phyloP scores from a whole-genome alignment of 1,140 invertebrate genomes.

The Bombus terrestris region DNA sequence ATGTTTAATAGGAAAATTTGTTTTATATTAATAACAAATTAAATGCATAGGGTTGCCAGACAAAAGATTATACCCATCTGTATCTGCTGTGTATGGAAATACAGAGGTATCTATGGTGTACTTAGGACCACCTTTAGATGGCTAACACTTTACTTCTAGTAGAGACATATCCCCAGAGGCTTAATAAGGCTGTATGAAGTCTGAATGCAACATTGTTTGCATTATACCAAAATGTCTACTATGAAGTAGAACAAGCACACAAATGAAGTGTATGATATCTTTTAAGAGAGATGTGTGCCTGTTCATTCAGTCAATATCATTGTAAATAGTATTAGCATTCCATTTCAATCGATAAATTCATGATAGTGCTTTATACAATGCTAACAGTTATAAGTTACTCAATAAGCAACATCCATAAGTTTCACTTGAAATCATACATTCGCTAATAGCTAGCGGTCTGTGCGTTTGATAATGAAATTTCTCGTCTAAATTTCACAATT shows the following conservation, averaged over 20 bases:
- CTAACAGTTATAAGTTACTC: slow-evolving; percentile 33
- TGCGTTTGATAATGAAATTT: slow-evolving; percentile 13
- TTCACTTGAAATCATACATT: neutral
- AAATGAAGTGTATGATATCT: slow-evolving; percentile 52
- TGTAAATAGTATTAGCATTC: slow-evolving; percentile 65
- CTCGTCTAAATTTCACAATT: neutral
- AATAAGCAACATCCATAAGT: neutral
- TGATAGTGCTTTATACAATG: slow-evolving; percentile 29
- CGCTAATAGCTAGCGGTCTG: neutral
- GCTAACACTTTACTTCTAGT: slow-evolving; percentile 85
- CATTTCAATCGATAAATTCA: slow-evolving; percentile 44
- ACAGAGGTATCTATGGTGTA: slow-evolving; percentile 99
- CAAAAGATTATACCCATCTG: slow-evolving; percentile 96
- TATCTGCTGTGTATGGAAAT: slow-evolving; percentile 99
- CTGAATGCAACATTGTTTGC: slow-evolving; percentile 47
- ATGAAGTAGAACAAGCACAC: slow-evolving; percentile 64
- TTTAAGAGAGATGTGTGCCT: slow-evolving; percentile 55
- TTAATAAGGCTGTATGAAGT: slow-evolving; percentile 51
- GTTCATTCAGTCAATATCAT: slow-evolving; percentile 57
- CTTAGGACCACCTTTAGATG: slow-evolving; percentile 96
- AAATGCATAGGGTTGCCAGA: slow-evolving; percentile 91
- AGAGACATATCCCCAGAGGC: slow-evolving; percentile 53
- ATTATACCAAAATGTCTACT: slow-evolving; percentile 57
- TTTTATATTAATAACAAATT: slow-evolving; percentile 24
- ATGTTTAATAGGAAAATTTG: neutral